Conservation (phyloP, 2,113 vertebrate species). For the Phalacrocorax pelagicus region DNA sequence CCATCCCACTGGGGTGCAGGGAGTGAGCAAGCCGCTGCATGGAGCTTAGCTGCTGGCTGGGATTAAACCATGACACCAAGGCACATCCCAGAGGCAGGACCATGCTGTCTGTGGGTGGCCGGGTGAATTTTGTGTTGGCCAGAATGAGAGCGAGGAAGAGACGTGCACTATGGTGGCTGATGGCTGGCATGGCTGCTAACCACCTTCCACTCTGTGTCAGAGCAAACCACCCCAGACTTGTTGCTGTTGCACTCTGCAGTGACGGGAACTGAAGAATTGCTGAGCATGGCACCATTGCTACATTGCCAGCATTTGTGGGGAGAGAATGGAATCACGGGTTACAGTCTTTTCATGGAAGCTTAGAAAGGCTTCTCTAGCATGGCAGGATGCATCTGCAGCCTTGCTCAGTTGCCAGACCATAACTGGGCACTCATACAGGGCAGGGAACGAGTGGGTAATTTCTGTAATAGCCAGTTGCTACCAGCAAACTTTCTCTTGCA, state of each 20-base stretch:
- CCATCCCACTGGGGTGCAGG: too few species aligned
- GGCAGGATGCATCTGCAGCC: neutral
- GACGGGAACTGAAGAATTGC: neutral
- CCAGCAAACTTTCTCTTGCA: neutral
- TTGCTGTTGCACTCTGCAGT: neutral
- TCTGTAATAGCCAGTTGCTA: neutral
- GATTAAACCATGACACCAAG: neutral
- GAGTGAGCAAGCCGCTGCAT: too few species aligned
- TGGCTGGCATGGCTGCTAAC: neutral
- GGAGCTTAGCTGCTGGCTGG: too few species aligned
- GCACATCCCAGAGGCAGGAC: neutral
- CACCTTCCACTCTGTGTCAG: neutral
- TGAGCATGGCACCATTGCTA: neutral
- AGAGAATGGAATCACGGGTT: neutral
- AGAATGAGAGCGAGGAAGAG: neutral
- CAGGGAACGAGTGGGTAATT: neutral
- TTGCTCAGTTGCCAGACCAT: neutral
- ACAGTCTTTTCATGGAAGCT: neutral
- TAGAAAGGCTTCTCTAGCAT: neutral
- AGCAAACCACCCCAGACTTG: neutral
- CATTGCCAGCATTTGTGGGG: neutral
- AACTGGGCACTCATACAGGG: neutral
- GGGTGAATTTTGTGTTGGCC: neutral
- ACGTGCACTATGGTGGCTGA: neutral
- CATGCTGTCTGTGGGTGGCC: neutral